Conservation (phyloP, 2,113 vertebrate genomes). For the Myxocyprinus asiaticus region DNA sequence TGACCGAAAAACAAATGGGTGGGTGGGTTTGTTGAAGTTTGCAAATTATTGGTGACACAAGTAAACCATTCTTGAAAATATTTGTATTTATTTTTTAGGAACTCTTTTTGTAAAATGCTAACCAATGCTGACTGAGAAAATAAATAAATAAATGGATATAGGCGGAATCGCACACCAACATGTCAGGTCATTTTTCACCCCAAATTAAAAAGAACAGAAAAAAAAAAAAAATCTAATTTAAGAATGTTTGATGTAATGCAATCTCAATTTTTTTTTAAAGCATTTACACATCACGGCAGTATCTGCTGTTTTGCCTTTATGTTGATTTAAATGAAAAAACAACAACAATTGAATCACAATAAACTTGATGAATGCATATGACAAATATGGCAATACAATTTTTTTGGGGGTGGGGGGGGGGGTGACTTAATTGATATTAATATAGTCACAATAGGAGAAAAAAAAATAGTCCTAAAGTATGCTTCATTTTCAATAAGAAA, state of each 20-base stretch:
- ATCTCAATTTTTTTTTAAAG: no score
- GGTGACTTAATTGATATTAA: no score
- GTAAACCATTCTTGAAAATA: constrained; percentile 62
- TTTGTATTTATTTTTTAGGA: constrained; percentile 77
- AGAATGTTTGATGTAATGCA: no score
- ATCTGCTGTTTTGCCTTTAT: background rate
- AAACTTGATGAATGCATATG: no score
- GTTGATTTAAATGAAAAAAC: no score
- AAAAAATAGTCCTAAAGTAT: background rate
- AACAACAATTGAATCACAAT: no score
- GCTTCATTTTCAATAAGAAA: constrained; percentile 2
- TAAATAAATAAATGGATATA: background rate
- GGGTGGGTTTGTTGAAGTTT: constrained; percentile 30
- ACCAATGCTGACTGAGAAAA: constrained; percentile 12
- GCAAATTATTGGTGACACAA: constrained; percentile 41
- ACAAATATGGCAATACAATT: no score
- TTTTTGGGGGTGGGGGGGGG: no score
- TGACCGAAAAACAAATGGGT: constrained; percentile 27
- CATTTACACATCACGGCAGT: no score
- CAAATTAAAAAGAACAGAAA: background rate
- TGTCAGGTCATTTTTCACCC: background rate
- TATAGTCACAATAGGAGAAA: background rate
- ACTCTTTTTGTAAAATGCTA: constrained; percentile 70
- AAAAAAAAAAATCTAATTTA: no score
- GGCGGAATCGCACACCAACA: background rate